Evolutionary conservation across 1,140 invertebrate species (phyloP), one percentile per base, ranked within the genome.

Genomic region (Procambarus clarkii): DNA sequence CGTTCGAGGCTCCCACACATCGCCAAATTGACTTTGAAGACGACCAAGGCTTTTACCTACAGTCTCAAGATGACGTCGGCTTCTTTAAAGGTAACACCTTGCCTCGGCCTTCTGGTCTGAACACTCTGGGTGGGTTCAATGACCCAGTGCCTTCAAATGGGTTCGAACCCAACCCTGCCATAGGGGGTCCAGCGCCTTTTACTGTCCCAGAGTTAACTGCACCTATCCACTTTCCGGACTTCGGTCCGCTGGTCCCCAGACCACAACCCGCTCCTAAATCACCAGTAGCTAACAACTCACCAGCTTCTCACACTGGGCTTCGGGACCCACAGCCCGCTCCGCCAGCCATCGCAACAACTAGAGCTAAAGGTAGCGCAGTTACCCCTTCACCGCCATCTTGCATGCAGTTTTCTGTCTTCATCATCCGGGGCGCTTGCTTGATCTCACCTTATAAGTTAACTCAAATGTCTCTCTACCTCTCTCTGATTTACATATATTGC

Each of bases 81-180:
- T 78, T 88, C 78, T 81, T n/a, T 24, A 34, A 48, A 81, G 78
- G 78, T 81, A 80, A 80, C 86, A 34, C 44, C 78, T 58, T 88
- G 45, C 86, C 86, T 18, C 86, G 86, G 0, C 86, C 86, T 60
- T 45, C 58, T 0, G 86, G 60, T 13, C 45, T 88, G 78, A 18
- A 21, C 15, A 71, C 54, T 4, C 58, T 81, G 46, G 86, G 86
- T 18, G 60, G 46, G 8, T 60, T 88, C 5, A 50, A 69, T 11
- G 78, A 81, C 46, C 86, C 77, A 13, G n/a, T 77, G 15, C 86
- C 86, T 8, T 46, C 78, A 24, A 78, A 54, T n/a, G 58, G 74
- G 11, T 88, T 88, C 79, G 78, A 60, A 24, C 86, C 86, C 58
- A 60, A 46, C 34, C 86, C 86, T 50, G 11, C 64, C 5, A 78